These are phyloP conservation scores for Zaprionus vittiger DNA, from an alignment of 1,140 invertebrate species.

Conservation along the genomic window DNA sequence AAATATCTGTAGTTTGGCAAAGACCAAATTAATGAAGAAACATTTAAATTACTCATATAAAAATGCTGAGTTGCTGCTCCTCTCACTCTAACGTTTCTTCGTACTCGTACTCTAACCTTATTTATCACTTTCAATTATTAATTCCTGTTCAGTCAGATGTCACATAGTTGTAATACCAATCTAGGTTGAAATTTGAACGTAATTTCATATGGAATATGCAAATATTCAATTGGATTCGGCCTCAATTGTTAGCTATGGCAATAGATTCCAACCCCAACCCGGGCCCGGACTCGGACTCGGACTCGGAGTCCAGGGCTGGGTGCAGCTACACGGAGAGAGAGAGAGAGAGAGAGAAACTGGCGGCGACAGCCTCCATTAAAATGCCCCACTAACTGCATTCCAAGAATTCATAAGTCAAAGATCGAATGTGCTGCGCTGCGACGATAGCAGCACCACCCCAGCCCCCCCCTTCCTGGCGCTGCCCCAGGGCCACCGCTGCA, in stretches of 20 bases:
- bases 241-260: constrained; percentile 51
- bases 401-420: constrained; percentile 82
- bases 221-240: constrained; percentile 58
- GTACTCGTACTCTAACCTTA: neutral
- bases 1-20: neutral
- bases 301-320: constrained; percentile 12
- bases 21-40: neutral
- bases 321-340: neutral
- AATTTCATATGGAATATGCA: constrained; percentile 12
- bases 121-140: neutral
- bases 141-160: neutral
- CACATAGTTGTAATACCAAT: neutral
- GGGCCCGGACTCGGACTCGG: neutral
- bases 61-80: neutral
- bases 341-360: constrained; percentile 8
- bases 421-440: constrained; percentile 72
- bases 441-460: constrained; percentile 53
- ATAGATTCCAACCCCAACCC: neutral
- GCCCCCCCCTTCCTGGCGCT: constrained; percentile 4
- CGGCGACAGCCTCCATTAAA: constrained; percentile 70
- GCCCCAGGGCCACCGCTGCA: constrained; percentile 60
- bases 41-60: neutral
- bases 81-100: neutral
- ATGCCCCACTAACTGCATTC: constrained; percentile 79
- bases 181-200: neutral